Conservation (phyloP, 2,888 invertebrate species). For the Lamellibrachia satsuma region DNA sequence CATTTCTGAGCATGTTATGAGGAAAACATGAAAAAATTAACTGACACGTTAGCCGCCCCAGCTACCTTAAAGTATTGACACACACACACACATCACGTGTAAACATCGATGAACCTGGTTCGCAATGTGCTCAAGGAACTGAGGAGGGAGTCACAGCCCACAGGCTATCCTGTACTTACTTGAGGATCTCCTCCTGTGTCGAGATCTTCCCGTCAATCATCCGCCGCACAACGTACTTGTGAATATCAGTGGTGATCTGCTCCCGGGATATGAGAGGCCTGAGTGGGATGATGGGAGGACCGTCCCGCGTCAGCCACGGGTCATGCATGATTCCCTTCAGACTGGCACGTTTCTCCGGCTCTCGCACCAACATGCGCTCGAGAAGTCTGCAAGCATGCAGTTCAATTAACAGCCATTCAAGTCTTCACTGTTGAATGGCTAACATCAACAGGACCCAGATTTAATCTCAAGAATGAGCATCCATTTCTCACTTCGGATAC, state of each 20-base stretch:
- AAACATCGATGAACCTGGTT: too few relatives aligned
- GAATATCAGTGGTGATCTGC: slow-evolving; percentile 90
- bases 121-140: too few relatives aligned
- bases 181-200: slow-evolving; percentile 90
- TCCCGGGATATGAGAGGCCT: slow-evolving; percentile 71
- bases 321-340: slow-evolving; percentile 87
- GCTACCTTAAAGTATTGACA: too few relatives aligned
- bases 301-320: slow-evolving; percentile 73
- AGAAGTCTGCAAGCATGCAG: slow-evolving; percentile 75
- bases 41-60: too few relatives aligned
- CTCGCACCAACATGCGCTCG: slow-evolving; percentile 89
- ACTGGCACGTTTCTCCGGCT: slow-evolving; percentile 89
- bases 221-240: slow-evolving; percentile 88
- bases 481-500: neutral
- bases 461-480: too few relatives aligned
- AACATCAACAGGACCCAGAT: too few relatives aligned
- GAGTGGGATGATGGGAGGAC: slow-evolving; percentile 41
- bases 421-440: neutral
- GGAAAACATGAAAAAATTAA: too few relatives aligned
- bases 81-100: too few relatives aligned
- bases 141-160: neutral
- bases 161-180: slow-evolving; percentile 71
- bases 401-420: neutral
- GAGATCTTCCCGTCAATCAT: slow-evolving; percentile 97
- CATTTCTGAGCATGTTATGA: too few relatives aligned